These are phyloP conservation scores for Pseudochirops cupreus DNA, from an alignment of 2,797 vertebrate species.

Conservation along the genomic window DNA sequence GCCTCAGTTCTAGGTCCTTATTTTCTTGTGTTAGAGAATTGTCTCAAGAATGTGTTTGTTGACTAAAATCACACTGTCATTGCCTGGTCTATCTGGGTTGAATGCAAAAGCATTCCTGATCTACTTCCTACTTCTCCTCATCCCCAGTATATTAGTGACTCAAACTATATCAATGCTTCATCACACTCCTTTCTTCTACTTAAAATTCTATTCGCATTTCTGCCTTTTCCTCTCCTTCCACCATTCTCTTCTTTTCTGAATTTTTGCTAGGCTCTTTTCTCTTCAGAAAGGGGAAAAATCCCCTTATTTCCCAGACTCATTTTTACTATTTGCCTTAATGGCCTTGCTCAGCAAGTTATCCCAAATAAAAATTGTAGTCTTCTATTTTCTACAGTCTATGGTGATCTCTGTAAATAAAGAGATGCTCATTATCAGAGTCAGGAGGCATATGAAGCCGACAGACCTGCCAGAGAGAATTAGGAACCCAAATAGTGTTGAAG, in stretches of 20 bases:
- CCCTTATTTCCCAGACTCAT: conserved; percentile 47
- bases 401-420: conserved; percentile 61
- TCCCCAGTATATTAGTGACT: neutral
- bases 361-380: conserved; percentile 55
- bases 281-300: accelerated
- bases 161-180: neutral
- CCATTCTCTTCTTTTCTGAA: neutral
- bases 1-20: neutral
- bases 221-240: too few species aligned
- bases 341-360: conserved; percentile 71
- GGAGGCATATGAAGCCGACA: conserved; percentile 25
- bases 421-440: conserved; percentile 57
- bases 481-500: neutral
- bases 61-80: neutral
- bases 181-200: neutral
- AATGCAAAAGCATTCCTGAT: neutral
- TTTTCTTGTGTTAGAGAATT: neutral
- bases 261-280: conserved; percentile 20
- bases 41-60: neutral
- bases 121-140: neutral
- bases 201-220: neutral
- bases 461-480: conserved; percentile 24
- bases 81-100: neutral
- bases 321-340: conserved; percentile 69
- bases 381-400: conserved; percentile 36